Evolutionary conservation across 2,888 invertebrate genomes (phyloP), one percentile per base, ranked within the genome.

Genomic region (Ernsta delagoae): DNA sequence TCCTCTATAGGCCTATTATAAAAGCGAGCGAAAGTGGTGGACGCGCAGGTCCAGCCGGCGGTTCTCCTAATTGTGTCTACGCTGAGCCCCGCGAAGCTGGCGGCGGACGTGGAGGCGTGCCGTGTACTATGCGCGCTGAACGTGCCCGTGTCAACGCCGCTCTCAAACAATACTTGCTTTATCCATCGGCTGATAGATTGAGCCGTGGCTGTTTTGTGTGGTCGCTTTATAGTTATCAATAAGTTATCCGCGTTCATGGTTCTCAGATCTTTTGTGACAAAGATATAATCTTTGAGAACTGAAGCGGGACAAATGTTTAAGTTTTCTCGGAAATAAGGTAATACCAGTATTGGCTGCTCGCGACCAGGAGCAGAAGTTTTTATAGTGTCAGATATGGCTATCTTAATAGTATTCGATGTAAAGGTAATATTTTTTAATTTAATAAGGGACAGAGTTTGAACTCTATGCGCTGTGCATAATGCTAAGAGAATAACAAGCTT

Each of bases 101-200:
- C 74, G 0, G 73, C 72, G 0, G 75, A 73, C 6, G 72, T 73
- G 41, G 73, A 56, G 0, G 74, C 72, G 70, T 60, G 72, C 7
- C 72, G 62, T 16, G 70, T 45, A 36, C 70, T 70, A 36, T 62
- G 70, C 6, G 70, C 67, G 7, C 70, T 56, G 53, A 65, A 71
- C 56, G n/a, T 8, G 16, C 61, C 0, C 4, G 53, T 53, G 24
- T 65, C 65, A 4, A 65, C 59, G 12, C 65, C 65, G 48, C 66
- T 59, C 36, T 36, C 59, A 9, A 2, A 16, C 7, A 65, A 7
- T 12, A 12, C 12, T 5, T 50, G 39, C 16, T 65, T 65, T 1
- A 65, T 50, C 65, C 65, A 65, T n/a, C 53, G 36, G 3, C 57
- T 57, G 11, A 57, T 57, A 3, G 57, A 36, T 36, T 57, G 57